phyloP scores from a whole-genome alignment of 2,113 vertebrate genomes.

The Pseudorasbora parva region DNA sequence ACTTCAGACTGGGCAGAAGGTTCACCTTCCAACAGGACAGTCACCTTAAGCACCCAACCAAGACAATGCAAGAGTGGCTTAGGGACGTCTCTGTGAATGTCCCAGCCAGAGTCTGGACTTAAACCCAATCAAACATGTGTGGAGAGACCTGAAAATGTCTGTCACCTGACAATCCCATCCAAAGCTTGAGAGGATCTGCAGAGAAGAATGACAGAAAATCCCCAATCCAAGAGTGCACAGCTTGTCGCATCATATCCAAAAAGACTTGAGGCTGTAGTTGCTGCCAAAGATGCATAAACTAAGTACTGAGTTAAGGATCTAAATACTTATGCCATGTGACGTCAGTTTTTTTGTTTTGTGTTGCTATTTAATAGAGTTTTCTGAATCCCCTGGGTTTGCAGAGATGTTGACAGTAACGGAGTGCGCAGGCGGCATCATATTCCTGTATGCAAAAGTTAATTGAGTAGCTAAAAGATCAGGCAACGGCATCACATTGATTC shows the following conservation, averaged over 20 bases:
- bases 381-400: too few relatives aligned
- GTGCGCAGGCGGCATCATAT: too few relatives aligned
- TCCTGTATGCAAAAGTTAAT: too few relatives aligned
- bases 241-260: neutral
- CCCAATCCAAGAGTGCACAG: neutral
- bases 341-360: too few relatives aligned
- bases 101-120: neutral
- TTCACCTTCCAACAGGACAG: neutral
- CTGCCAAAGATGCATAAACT: neutral
- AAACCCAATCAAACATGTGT: neutral
- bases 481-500: too few relatives aligned
- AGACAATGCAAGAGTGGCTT: neutral
- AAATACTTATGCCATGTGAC: neutral
- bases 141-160: neutral
- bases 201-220: neutral
- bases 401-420: too few relatives aligned
- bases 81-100: neutral
- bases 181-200: conserved; percentile 1
- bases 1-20: neutral
- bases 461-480: too few relatives aligned
- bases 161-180: neutral
- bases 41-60: neutral
- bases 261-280: neutral
- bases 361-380: too few relatives aligned
- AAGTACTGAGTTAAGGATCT: neutral